Percentiles rank a stretch among this genome's conserved stretches.
Conservation (phyloP, 2,888 invertebrate genomes). For the Palloptera scutellata region DNA sequence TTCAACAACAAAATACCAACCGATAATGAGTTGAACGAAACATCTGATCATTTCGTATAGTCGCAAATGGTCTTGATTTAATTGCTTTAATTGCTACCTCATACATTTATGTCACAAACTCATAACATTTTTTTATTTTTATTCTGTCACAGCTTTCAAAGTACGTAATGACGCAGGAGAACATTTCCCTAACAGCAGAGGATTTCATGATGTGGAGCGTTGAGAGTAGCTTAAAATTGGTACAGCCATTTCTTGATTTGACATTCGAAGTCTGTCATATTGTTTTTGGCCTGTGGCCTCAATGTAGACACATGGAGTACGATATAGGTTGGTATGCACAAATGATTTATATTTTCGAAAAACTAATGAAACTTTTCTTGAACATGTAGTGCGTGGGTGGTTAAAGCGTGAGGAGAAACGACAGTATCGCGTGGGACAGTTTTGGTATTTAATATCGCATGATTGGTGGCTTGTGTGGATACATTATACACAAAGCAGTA, state of each 20-base stretch:
- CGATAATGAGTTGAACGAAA: not conserved
- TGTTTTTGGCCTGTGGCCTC: conserved; percentile 82
- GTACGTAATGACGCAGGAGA: conserved; percentile 42
- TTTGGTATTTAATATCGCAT: conserved; percentile 86
- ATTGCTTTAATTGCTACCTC: no score
- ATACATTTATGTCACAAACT: no score
- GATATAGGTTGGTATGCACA: conserved; percentile 70
- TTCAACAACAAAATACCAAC: no score
- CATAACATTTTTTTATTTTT: not conserved
- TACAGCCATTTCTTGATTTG: conserved; percentile 76
- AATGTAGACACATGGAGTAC: conserved; percentile 81
- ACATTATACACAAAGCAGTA: conserved; percentile 70
- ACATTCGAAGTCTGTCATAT: conserved; percentile 86
- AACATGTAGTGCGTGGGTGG: conserved; percentile 76
- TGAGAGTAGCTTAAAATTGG: conserved; percentile 71
- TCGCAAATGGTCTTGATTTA: no score
- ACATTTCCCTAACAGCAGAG: conserved; percentile 72
- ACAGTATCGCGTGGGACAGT: conserved; percentile 81
- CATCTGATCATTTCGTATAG: no score
- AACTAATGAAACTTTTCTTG: no score
- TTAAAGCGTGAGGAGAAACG: conserved; percentile 78
- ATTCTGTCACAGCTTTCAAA: no score
- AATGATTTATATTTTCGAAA: no score
- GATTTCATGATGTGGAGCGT: conserved; percentile 91
- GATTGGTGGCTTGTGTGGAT: conserved; percentile 90